Base-by-base conservation (phyloP, 2,888 invertebrate species). In the Gymnocheta viridis region DNA sequence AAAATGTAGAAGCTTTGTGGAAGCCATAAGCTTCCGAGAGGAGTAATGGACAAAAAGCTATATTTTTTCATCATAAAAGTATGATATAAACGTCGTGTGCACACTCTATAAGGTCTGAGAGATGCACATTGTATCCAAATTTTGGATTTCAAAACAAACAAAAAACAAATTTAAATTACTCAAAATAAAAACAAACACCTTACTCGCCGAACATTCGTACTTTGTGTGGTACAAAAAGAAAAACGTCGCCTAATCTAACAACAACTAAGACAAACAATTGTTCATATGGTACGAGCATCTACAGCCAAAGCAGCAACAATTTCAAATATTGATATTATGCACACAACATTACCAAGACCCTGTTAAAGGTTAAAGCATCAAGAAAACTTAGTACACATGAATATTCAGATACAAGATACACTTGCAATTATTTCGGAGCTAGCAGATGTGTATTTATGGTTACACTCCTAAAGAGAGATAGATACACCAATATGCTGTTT, bases 321-420 rank as follows among this genome's bases (percentile, higher is more conserved):
- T 14, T 38, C 7, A 58, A 77, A 70, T 38, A 19, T 14, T 22
- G 38, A 38, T 27, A 41, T 73, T 49, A 49, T 29, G 24, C 49
- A 44, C 49, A 14, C 64, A 72, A 60, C 51, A 72, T 80, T 77
- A 62, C 67, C 76, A 60, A 85, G 83, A 83, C 83, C 85, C 85
- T 83, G 81, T 56, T 79, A 85, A 85, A 85, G 85, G 83, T 81
- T 76, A 85, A 85, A 85, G 74, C 74, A 67, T 83, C 85, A 85
- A 82, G 49, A 66, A 72, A 69, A 64, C 27, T 73, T 78, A 29
- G 9, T 7, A 54, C 29, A 66, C 74, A 74, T 78, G 74, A 78
- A 85, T 78, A 84, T 82, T 85, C 70, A 69, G 54, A 64, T 24
- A 32, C 19, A 32, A n/a, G n/a, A n/a, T 3, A 54, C 22, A 62